Percentiles rank a stretch among this genome's conserved stretches.
Evolutionary conservation across 2,797 vertebrate species (phyloP).

Genomic region (Sebastes ruberrimus): DNA sequence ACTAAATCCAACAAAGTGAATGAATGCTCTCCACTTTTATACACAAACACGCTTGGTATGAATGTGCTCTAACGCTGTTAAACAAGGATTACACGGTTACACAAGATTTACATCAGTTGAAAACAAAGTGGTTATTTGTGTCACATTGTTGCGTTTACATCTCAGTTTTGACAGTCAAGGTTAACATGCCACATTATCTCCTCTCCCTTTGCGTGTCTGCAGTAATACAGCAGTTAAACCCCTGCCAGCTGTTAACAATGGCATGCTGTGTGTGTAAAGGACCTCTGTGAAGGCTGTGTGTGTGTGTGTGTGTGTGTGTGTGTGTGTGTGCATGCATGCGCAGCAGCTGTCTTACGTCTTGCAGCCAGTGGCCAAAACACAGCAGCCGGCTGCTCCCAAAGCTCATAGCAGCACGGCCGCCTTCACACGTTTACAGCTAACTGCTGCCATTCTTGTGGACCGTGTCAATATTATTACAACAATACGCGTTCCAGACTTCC

Average conservation of each 20-base stretch:
- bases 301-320: conserved; percentile 46
- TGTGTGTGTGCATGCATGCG: conserved; percentile 44
- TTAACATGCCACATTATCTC: conserved; percentile 54
- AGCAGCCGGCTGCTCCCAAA: conserved; percentile 44
- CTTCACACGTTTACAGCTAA: conserved; percentile 39
- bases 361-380: conserved; percentile 34
- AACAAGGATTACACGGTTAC: conserved; percentile 23
- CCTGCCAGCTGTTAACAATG: conserved; percentile 78
- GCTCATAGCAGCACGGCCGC: conserved; percentile 24
- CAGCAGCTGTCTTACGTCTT: conserved; percentile 64
- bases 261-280: conserved; percentile 66
- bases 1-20: background rate
- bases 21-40: background rate
- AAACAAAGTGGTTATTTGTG: conserved; percentile 49
- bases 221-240: conserved; percentile 69
- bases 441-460: conserved; percentile 7
- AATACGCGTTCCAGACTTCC: background rate
- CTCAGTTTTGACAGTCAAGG: conserved; percentile 60
- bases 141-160: conserved; percentile 53
- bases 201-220: conserved; percentile 54
- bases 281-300: conserved; percentile 40
- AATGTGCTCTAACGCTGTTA: background rate
- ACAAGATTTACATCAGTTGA: conserved; percentile 24
- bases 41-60: background rate
- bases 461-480: conserved; percentile 18